Evolutionary conservation across 2,888 invertebrate genomes (phyloP).

Genomic region (Rhamnusium bicolor): DNA sequence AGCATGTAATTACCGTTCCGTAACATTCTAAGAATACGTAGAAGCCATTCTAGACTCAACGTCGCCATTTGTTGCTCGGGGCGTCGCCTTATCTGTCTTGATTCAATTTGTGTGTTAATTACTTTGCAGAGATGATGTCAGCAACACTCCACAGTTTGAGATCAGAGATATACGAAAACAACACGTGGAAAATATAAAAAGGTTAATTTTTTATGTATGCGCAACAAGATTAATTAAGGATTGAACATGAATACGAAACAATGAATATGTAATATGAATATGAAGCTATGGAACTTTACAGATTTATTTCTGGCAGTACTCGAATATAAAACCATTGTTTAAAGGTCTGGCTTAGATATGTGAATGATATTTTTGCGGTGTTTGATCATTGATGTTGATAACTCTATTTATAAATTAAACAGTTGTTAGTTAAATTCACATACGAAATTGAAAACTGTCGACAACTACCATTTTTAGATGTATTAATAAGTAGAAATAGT

Average conservation of each 20-base stretch:
- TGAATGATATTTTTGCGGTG: too few species aligned
- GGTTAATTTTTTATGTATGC: neutral
- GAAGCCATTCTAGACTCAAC: conserved; percentile 31
- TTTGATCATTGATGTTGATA: too few species aligned
- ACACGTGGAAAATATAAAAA: neutral
- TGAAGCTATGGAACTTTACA: too few species aligned
- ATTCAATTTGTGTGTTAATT: conserved; percentile 15
- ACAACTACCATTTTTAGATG: too few species aligned
- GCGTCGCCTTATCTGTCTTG: conserved; percentile 35
- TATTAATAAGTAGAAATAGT: too few species aligned
- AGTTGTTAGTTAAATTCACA: too few species aligned
- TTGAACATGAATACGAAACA: neutral
- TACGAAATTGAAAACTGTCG: too few species aligned
- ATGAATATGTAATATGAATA: too few species aligned
- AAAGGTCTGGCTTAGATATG: too few species aligned
- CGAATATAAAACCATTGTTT: too few species aligned
- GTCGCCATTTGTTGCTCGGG: conserved; percentile 38
- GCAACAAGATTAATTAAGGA: neutral
- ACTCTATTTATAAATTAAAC: too few species aligned
- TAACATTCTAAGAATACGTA: neutral
- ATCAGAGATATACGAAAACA: neutral
- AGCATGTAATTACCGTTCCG: neutral
- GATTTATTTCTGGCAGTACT: too few species aligned
- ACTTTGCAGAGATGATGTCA: neutral
- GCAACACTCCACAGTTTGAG: neutral